Base-by-base conservation (phyloP, 1,140 invertebrate genomes). In the Andrena cerasifolii region DNA sequence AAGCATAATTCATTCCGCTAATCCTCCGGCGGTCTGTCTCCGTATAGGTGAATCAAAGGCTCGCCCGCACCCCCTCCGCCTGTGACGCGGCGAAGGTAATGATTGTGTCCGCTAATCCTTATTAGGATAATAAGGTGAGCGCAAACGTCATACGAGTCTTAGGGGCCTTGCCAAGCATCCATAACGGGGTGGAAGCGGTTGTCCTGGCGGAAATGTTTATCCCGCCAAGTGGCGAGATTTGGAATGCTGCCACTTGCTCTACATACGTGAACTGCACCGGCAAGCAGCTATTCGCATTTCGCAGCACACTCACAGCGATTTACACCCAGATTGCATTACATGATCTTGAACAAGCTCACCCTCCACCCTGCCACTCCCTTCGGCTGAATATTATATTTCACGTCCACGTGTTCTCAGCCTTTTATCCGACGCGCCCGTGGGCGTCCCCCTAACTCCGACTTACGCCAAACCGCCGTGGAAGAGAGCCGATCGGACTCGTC, bases 201-300 rank as follows among this genome's bases (percentile, higher is more conserved):
- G 80, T 83, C 83, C 84, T 79, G 78, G 81, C 86, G 86, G 86
- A 89, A 90, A 89, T 90, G 86, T 90, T 90, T 90, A 89, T 90
- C 84, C 84, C 76, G 72, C 76, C 75, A 82, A 84, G 82, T 84
- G 77, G 85, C 79, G 80, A 89, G 85, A 91, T 91, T 90, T 91
- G 90, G 90, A 91, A 89, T 87, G 83, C 87, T 90, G 89, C 89
- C 89, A 91, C 84, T 90, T 89, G 87, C 87, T 89, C 88, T 89
- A 89, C 88, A 90, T 90, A 90, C 87, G 88, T 87, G 86, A 87
- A 90, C 84, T 83, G 87, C 88, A 86, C 28, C 79, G 85, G 71
- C 83, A 89, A 90, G 78, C 73, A 86, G 85, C 76, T 68, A 82
- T 81, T 88, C 87, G 80, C 85, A 86, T 87, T 88, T 89, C 72